Conservation (phyloP, 2,113 vertebrate genomes). For the Oceanites oceanicus region DNA sequence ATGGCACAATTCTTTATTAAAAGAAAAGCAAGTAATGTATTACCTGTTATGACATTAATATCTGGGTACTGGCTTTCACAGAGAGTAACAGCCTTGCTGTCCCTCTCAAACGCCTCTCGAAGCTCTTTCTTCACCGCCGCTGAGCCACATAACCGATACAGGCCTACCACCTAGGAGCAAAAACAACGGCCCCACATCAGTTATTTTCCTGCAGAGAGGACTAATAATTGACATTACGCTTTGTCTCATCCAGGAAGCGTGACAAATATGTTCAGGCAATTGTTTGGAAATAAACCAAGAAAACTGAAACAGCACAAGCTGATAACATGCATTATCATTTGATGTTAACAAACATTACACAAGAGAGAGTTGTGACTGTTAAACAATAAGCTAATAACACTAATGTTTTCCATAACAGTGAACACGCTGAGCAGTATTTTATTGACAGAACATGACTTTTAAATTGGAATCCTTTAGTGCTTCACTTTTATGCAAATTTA, state of each 20-base stretch:
- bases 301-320: neutral
- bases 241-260: neutral
- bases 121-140: constrained; percentile 98
- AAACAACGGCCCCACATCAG: neutral
- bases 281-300: rapidly evolving
- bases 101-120: constrained; percentile 92
- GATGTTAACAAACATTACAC: rapidly evolving
- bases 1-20: rapidly evolving
- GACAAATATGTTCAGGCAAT: neutral
- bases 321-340: no score
- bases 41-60: constrained; percentile 99
- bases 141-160: constrained; percentile 95
- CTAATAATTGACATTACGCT: rapidly evolving
- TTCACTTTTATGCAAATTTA: neutral
- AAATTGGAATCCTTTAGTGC: neutral
- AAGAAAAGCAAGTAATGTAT: constrained; percentile 4
- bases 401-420: no score
- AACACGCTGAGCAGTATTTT: neutral
- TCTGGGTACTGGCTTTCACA: constrained; percentile 93
- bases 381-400: rapidly evolving
- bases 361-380: rapidly evolving
- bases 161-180: constrained; percentile 88
- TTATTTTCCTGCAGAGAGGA: neutral
- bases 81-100: constrained; percentile 86
- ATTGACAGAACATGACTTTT: neutral